A percentile compares a stretch with the other conserved stretches of the same genome.
phyloP scores from a whole-genome alignment of 2,888 invertebrate species.

The Philopedon plagiatum region DNA sequence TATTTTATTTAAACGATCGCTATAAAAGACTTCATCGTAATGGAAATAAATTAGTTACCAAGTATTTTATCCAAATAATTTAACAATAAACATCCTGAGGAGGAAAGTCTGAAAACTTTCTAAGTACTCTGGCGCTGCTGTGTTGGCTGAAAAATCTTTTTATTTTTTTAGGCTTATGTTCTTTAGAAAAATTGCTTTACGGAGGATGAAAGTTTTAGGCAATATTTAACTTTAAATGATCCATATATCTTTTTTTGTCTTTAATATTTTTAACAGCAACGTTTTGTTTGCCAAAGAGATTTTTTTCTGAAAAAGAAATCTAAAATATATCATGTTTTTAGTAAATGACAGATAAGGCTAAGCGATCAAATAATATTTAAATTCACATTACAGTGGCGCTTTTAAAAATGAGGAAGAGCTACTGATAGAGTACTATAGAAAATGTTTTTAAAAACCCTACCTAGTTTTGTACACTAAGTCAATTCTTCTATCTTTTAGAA shows the following conservation, averaged over 20 bases:
- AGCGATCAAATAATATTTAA: no score
- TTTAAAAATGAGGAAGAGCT: no score
- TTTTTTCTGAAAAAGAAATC: no score
- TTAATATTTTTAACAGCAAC: not conserved
- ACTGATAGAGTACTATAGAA: no score
- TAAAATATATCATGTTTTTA: no score
- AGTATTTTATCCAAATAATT: slow-evolving; percentile 19
- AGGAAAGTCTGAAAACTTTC: not conserved
- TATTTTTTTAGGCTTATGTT: not conserved
- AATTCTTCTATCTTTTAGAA: no score
- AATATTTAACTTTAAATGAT: not conserved
- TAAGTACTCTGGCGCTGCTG: no score
- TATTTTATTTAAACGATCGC: slow-evolving; percentile 6
- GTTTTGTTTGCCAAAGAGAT: not conserved
- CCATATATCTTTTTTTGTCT: not conserved
- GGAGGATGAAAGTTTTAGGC: not conserved
- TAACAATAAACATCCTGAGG: slow-evolving; percentile 19
- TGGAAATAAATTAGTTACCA: slow-evolving; percentile 27
- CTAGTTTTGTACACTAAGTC: no score
- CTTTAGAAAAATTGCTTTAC: not conserved
- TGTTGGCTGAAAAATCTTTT: not conserved
- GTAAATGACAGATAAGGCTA: no score
- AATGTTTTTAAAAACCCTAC: no score
- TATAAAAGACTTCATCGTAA: slow-evolving; percentile 4
- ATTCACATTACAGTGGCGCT: no score